These are phyloP conservation scores for Trichomalopsis sarcophagae DNA, from an alignment of 1,140 invertebrate genomes.

Conservation along the genomic window DNA sequence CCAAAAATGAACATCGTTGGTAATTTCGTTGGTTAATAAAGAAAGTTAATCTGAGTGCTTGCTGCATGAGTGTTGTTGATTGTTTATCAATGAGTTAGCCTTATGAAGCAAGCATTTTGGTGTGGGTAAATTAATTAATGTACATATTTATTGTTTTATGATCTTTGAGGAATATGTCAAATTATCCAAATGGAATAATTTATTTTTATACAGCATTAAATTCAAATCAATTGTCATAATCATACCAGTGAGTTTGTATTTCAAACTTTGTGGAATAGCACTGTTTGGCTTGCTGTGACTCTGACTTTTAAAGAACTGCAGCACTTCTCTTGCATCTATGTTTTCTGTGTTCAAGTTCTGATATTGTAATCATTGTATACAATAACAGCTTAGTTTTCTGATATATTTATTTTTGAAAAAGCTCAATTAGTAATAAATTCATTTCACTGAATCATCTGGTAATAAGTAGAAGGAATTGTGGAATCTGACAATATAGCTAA, in stretches of 20 bases:
- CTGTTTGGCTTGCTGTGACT: no score
- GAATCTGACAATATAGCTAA: no score
- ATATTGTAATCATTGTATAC: neutral
- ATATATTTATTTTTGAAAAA: neutral
- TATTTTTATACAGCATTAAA: neutral
- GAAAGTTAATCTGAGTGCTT: neutral
- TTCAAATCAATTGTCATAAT: neutral
- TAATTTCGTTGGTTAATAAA: no score
- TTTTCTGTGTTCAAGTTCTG: neutral
- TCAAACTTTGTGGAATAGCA: neutral
- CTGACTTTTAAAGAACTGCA: no score
- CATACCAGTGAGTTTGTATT: neutral
- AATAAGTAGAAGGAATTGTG: no score
- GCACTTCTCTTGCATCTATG: neutral
- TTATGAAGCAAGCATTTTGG: neutral
- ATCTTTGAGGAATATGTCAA: neutral
- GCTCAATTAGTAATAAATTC: neutral
- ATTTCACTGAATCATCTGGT: neutral
- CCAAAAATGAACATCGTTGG: no score
- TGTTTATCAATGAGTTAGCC: neutral
- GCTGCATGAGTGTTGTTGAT: neutral
- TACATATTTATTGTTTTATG: neutral
- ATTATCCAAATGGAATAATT: neutral
- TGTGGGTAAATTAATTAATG: neutral
- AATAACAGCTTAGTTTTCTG: neutral